Conservation (phyloP, 2,888 invertebrate genomes). For the Hydriomena furcata region DNA sequence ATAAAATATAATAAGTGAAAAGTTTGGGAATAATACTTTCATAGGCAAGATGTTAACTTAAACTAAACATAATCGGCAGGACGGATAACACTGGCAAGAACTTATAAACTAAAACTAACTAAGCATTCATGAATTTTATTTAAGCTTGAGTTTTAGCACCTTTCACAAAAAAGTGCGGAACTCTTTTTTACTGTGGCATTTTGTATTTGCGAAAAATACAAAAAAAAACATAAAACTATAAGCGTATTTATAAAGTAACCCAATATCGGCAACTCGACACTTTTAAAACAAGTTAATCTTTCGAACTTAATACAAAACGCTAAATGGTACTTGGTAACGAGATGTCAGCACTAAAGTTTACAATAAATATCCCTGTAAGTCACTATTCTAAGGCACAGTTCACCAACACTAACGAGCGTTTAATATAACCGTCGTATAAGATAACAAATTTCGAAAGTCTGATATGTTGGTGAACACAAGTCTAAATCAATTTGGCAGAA, state of each 20-base stretch:
- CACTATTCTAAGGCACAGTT: conserved; percentile 42
- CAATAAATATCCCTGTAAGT: conserved; percentile 78
- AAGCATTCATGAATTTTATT: background rate
- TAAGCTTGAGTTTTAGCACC: conserved; percentile 4
- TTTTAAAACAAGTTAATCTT: conserved; percentile 41
- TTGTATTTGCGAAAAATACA: background rate
- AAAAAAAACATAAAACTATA: conserved; percentile 32
- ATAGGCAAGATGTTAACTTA: conserved; percentile 67
- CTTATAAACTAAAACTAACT: conserved; percentile 36
- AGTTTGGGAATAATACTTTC: conserved; percentile 63
- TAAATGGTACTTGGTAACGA: conserved; percentile 62
- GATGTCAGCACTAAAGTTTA: conserved; percentile 54
- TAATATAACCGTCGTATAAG: background rate
- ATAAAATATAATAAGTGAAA: conserved; percentile 25
- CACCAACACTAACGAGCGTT: conserved; percentile 2
- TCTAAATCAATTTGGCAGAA: conserved; percentile 57
- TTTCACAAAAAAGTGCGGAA: background rate
- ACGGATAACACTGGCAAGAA: conserved; percentile 68
- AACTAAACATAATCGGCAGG: conserved; percentile 61
- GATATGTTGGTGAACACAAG: conserved; percentile 20
- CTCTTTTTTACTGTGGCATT: background rate
- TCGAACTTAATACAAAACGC: conserved; percentile 39
- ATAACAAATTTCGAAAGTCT: no score
- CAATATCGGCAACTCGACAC: conserved; percentile 55
- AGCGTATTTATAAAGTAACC: conserved; percentile 56